Evolutionary conservation across 2,888 invertebrate species (phyloP), one percentile per base, ranked within the genome.

Genomic region (Ormyrus pomaceus): DNA sequence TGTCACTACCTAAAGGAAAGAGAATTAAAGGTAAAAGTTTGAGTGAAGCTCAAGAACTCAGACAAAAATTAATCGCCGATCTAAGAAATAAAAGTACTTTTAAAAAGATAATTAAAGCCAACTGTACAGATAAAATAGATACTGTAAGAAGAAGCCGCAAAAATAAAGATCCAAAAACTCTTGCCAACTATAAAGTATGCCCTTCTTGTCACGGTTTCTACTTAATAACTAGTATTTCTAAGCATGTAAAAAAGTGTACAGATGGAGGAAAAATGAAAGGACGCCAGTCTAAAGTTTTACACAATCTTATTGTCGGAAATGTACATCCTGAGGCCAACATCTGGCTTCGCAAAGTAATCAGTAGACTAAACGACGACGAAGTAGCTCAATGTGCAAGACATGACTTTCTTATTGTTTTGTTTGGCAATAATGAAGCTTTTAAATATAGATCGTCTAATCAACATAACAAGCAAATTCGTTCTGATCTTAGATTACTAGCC

Each of bases 391-490:
- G 13, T 10, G 81, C 77, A 9, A n/a, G 58, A n/a, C 34, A 66
- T 69, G 81, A 82, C 45, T 62, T 61, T 46, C 5, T 34, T 7
- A 81, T 77, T 5, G 61, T 82, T 0, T 51, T 53, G 10, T 72
- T 69, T 3, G 75, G 61, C 0, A 81, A 82, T 68, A 46, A 62
- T 69, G 77, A 66, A 34, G 77, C 70, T 2, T 74, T 78, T 8
- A 81, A 82, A 48, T 82, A 64, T 62, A 9, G 53, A 64, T 51
- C 61, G 2, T 10, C 10, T 7, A 11, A 0, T n/a, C 73, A 79
- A 7, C 78, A 81, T 51, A 53, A 73, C 58, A 71, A 73, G n/a
- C 79, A 77, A 10, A 72, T 77, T 2, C 11, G 77, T 51, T 64
- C 76, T 7, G 61, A 80, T 13, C 64, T 81, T 46, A 55, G 78